Evolutionary conservation across 2,888 invertebrate species (phyloP), one percentile per base, ranked within the genome.

Genomic region (Ophion ellenae): DNA sequence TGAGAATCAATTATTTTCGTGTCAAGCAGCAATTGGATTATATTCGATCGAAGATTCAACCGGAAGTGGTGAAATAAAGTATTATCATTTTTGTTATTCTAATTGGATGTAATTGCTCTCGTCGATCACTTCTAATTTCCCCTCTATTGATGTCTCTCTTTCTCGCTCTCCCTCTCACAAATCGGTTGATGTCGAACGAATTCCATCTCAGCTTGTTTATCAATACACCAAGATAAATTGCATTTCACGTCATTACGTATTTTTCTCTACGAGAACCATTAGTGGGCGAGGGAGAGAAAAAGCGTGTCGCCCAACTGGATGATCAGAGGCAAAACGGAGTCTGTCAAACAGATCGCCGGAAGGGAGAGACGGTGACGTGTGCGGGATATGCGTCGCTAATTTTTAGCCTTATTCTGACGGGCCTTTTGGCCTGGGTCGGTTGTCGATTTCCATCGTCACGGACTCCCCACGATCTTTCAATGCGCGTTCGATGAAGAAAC

Each of bases 401-500:
- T 7, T 6, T 40, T 7, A 0, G 40, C 40, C 9, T 40, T 40
- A 9, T 40, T 40, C 40, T 9, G 4, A 9, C 32, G n/a, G 7
- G 32, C 5, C 32, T 57, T n/a, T 71, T 71, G 7, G n/a, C 28
- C 7, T 24, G 45, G 20, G 9, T 7, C 10, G 24, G 20, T 47
- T 28, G 24, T 53, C 57, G 28, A 57, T 47, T 47, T 32, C 17
- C 9, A 71, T 57, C 32, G 73, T 59, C 59, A 59, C 57, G 73
- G 20, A 59, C 32, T 59, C 5, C 11, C 73, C 1, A 32, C 32
- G 36, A 59, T 73, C 32, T n/a, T 32, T 20, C 57, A 73, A 59
- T 36, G 20, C 32, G 20, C 5, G 36, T 57, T 36, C 11, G 11
- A 59, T 76, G 76, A 57, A 67, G 76, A 57, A 76, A 66, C 20